These are phyloP conservation scores for Cyphomyrus plagiostoma DNA, from an alignment of 2,113 vertebrate species.

Conservation along the genomic window DNA sequence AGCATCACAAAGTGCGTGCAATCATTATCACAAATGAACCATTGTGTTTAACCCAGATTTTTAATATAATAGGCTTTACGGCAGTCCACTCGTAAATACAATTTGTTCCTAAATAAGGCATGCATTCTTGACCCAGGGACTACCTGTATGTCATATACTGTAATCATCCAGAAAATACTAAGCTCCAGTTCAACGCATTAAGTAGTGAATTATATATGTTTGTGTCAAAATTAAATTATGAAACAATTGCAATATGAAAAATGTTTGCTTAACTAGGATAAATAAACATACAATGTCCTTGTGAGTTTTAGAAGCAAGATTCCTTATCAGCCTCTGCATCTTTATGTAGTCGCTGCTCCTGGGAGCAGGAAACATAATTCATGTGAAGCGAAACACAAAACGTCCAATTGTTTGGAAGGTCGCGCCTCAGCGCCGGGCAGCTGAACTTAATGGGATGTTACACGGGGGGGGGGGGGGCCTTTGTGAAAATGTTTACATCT, in stretches of 20 bases:
- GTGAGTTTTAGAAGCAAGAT: background rate
- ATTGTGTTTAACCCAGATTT: background rate
- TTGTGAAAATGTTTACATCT: background rate
- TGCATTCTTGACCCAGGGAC: background rate
- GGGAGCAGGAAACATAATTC: background rate
- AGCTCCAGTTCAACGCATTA: background rate
- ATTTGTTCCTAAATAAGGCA: background rate
- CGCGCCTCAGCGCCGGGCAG: background rate
- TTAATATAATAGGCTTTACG: background rate
- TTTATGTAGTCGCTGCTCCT: background rate
- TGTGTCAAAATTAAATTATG: background rate
- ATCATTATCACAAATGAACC: background rate
- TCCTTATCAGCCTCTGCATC: background rate
- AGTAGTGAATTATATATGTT: background rate
- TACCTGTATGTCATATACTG: background rate
- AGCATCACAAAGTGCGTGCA: background rate
- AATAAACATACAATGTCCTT: background rate
- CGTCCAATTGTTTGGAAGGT: background rate
- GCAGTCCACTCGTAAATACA: background rate
- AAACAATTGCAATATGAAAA: background rate
- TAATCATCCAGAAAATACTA: background rate
- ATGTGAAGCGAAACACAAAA: background rate
- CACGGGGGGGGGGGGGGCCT: background rate
- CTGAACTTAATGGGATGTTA: background rate
- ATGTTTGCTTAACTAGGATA: background rate